Base-by-base conservation (phyloP, 1,140 invertebrate genomes). In the Halesus radiatus region DNA sequence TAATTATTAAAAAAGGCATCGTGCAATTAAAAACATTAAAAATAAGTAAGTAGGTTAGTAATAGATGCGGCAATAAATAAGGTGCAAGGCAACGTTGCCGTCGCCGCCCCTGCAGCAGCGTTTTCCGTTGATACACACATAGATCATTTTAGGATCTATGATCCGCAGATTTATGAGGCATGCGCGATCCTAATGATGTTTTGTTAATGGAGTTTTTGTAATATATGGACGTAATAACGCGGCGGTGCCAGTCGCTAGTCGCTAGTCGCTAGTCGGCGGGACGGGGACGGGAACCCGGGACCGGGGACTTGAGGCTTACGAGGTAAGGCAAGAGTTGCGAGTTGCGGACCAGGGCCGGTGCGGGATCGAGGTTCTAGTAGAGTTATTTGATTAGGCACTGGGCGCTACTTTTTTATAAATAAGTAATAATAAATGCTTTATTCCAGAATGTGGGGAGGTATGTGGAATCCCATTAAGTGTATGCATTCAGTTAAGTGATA, bases 141-240 rank as follows among this genome's bases (percentile, higher is more conserved):
- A 83, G 82, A 83, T 83, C 82, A 83, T 83, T 80, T 83, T 83
- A 58, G 82, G 82, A 83, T 83, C 82, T 83, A 83, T 83, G 82
- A 83, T 83, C 82, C 79, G 82, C 82, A 81, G 82, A 83, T 83
- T 83, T 83, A 83, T 83, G 79, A 74, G 77, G 76, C 79, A 83
- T 83, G 82, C 82, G 82, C 82, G 82, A 83, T 83, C 79, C 72
- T 83, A 83, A 83, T 83, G 82, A 83, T 83, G 82, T 83, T 83
- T 83, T 83, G 82, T 83, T 83, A 83, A 83, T 83, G 82, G 82
- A 76, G 79, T 83, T 83, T 83, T 83, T 83, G 79, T 83, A 83
- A 83, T 83, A 83, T 83, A 83, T 81, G 60, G 82, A 76, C 76
- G 79, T 79, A 83, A 83, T 83, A 83, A 83, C 75, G 62, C 60